Conservation (phyloP, 2,113 vertebrate species). For the Mellivora capensis region DNA sequence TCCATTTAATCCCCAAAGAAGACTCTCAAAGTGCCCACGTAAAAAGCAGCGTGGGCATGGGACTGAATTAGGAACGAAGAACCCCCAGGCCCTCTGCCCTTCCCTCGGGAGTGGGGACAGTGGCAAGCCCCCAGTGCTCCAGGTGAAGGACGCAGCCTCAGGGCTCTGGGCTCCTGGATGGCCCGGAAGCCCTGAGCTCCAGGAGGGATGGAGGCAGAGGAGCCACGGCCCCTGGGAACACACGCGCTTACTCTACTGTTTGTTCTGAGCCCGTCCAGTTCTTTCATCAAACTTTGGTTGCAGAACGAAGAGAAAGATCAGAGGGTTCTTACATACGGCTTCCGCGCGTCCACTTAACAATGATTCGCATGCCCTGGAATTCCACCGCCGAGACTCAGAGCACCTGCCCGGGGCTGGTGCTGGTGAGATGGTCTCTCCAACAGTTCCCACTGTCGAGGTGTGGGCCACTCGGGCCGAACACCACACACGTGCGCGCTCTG, state of each 20-base stretch:
- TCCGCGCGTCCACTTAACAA: accelerated
- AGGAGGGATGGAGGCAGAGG: accelerated
- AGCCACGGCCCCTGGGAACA: not conserved
- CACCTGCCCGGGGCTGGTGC: accelerated
- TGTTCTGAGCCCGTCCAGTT: not conserved
- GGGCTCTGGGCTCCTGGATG: accelerated
- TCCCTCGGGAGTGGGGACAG: not conserved
- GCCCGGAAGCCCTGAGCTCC: accelerated
- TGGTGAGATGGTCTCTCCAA: accelerated
- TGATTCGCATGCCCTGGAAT: accelerated
- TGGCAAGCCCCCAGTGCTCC: accelerated
- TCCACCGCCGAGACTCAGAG: no score
- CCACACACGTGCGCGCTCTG: accelerated
- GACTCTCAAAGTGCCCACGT: not conserved
- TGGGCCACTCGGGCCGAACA: accelerated
- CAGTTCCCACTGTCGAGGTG: no score
- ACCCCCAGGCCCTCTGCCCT: not conserved
- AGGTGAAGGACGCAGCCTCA: accelerated
- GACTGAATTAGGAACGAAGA: not conserved
- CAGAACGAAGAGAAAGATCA: not conserved
- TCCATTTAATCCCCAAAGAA: not conserved
- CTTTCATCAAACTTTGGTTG: not conserved
- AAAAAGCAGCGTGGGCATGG: not conserved
- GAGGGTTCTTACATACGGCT: accelerated
- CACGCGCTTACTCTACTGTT: accelerated